Evolutionary conservation across 2,888 invertebrate species (phyloP), one percentile per base, ranked within the genome.

Genomic region (Philonicus albiceps): DNA sequence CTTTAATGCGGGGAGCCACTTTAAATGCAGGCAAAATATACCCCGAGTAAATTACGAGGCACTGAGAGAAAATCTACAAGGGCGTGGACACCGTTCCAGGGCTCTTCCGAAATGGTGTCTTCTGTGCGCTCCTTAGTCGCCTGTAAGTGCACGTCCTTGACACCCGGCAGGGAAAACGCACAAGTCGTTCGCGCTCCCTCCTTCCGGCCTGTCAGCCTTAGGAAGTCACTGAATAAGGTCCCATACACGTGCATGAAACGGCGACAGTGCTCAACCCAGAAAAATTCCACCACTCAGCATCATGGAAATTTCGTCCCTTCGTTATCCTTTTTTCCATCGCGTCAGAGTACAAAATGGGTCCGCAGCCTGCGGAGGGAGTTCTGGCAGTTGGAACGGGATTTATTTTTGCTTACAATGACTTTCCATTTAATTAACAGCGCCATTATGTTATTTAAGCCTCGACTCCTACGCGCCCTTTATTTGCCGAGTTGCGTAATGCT

Each of bases 331-430:
- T 76, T 37, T 76, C 22, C 19, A 40, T 22, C 27, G 22, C 19
- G 19, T 19, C 37, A 40, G 76, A 40, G 40, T 76, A 16, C 40
- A 76, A 76, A 76, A 34, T 34, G 1, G 76, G 13, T 43, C 43
- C 19, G 19, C 22, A 0, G 37, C 40, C 19, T 76, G 22, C 43
- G 22, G 16, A 40, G 34, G 11, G 22, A 19, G n/a, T 43, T 76
- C 40, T 19, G 40, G 43, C n/a, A 76, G 16, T 40, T 6, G 76
- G 76, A 11, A 37, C 22, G 40, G 76, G 22, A 43, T 76, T 76
- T 76, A 40, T 76, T 76, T 76, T 40, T 76, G 76, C 76, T 40
- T 43, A 76, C 76, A 76, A 76, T 76, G 40, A 76, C 76, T 76
- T 76, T 76, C 76, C 76, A 76, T 76, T 76, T 76, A 76, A 76